A percentile compares a stretch with the other conserved stretches of the same genome.
These are phyloP conservation scores for Scolopax bukidnonensis DNA, from an alignment of 2,797 vertebrate genomes.

Conservation along the genomic window DNA sequence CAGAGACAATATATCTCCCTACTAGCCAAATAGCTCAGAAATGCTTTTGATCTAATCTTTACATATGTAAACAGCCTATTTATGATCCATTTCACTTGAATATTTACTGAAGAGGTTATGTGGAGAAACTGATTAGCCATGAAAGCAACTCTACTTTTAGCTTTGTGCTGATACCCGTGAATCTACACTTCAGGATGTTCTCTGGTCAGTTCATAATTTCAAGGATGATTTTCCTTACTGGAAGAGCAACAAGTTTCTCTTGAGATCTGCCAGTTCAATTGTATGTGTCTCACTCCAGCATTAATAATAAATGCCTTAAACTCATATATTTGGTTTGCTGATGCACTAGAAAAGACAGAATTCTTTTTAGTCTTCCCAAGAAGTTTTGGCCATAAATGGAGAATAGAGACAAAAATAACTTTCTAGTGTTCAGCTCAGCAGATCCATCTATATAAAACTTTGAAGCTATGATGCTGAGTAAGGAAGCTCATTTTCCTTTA, in stretches of 20 bases:
- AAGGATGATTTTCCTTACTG: not conserved
- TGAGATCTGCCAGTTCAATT: not conserved
- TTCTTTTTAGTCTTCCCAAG: not conserved
- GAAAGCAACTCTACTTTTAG: not conserved
- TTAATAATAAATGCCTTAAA: not conserved
- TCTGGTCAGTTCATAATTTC: not conserved
- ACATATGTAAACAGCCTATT: not conserved
- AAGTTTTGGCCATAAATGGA: not conserved
- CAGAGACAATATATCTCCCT: fast-evolving
- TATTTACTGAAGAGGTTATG: not conserved
- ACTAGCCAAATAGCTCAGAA: not conserved
- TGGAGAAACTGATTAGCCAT: not conserved
- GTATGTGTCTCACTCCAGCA: not conserved
- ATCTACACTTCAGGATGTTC: not conserved
- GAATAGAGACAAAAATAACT: not conserved
- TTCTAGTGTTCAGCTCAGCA: not conserved
- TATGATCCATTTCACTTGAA: not conserved
- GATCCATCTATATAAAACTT: not conserved
- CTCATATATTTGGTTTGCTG: not conserved
- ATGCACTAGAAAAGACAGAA: not conserved
- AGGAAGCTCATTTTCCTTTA: not conserved
- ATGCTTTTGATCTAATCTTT: not conserved
- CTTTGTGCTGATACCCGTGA: not conserved
- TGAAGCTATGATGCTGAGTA: not conserved
- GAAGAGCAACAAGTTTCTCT: not conserved